Percentiles rank a stretch among this genome's conserved stretches.
These are phyloP conservation scores for Parthenolecanium corni DNA, from an alignment of 2,888 invertebrate species.

Conservation along the genomic window DNA sequence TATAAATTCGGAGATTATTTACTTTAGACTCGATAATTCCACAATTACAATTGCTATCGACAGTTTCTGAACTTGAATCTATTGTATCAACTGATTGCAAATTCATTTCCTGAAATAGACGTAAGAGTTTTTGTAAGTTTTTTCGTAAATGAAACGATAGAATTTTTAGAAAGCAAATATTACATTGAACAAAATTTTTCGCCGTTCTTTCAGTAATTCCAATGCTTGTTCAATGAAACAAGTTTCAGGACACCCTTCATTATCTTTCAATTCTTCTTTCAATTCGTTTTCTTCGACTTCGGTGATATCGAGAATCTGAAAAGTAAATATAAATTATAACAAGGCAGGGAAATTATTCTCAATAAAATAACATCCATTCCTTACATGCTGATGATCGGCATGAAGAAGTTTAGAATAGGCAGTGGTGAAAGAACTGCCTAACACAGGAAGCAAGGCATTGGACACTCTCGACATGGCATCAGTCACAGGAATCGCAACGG, in stretches of 20 bases:
- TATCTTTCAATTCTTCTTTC: slow-evolving; percentile 44
- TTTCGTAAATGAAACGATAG: too few species aligned
- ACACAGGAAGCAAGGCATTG: slow-evolving; percentile 38
- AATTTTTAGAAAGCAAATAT: background rate
- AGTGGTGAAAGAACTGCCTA: slow-evolving; percentile 44
- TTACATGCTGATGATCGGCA: slow-evolving; percentile 55
- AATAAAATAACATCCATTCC: too few species aligned
- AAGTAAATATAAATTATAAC: background rate
- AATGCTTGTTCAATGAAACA: slow-evolving; percentile 78
- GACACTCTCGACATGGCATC: slow-evolving; percentile 35
- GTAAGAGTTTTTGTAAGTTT: too few species aligned
- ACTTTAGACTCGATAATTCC: too few species aligned
- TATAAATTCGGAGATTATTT: too few species aligned
- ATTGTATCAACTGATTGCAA: too few species aligned
- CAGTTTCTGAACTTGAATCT: too few species aligned
- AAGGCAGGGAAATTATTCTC: background rate
- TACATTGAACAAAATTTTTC: background rate
- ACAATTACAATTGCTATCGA: too few species aligned
- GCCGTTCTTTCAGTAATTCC: slow-evolving; percentile 49
- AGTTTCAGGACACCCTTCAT: slow-evolving; percentile 66
- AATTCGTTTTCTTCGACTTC: slow-evolving; percentile 61
- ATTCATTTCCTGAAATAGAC: too few species aligned
- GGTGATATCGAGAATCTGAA: slow-evolving; percentile 53
- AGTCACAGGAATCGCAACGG: slow-evolving; percentile 46
- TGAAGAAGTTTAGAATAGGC: slow-evolving; percentile 66